Evolutionary conservation across 2,113 vertebrate genomes (phyloP).

Genomic region (Sebastes schlegelii): DNA sequence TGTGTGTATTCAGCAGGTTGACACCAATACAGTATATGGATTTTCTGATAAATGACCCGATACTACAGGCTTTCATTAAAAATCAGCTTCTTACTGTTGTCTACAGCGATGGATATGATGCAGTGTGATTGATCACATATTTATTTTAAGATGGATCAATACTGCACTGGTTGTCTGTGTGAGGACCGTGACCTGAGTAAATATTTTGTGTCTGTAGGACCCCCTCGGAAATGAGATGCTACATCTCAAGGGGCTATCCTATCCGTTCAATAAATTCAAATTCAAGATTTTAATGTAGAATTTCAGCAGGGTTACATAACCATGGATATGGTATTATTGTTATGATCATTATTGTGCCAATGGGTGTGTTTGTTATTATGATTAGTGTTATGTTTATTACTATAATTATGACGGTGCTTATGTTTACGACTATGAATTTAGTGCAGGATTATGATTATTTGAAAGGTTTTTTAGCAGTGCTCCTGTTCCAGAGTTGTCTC

Average conservation of each 20-base stretch:
- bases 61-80: constrained; percentile 36
- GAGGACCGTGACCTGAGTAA: constrained; percentile 2
- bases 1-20: background rate
- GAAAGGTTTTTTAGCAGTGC: background rate
- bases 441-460: background rate
- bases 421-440: background rate
- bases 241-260: too few relatives aligned
- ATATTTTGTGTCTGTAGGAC: background rate
- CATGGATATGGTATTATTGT: background rate
- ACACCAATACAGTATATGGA: constrained; percentile 38
- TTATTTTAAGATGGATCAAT: constrained; percentile 35
- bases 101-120: constrained; percentile 20
- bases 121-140: constrained; percentile 41
- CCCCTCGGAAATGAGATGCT: too few relatives aligned
- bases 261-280: too few relatives aligned
- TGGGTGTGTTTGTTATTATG: background rate
- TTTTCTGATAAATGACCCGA: constrained; percentile 45
- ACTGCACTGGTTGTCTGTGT: constrained; percentile 2
- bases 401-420: background rate
- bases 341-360: background rate
- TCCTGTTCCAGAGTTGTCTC: background rate
- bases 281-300: too few relatives aligned
- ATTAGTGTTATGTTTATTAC: background rate
- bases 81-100: constrained; percentile 30
- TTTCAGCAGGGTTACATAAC: constrained; percentile 28